phyloP scores from a whole-genome alignment of 2,888 invertebrate species.

The Rugalucina vietnamica region DNA sequence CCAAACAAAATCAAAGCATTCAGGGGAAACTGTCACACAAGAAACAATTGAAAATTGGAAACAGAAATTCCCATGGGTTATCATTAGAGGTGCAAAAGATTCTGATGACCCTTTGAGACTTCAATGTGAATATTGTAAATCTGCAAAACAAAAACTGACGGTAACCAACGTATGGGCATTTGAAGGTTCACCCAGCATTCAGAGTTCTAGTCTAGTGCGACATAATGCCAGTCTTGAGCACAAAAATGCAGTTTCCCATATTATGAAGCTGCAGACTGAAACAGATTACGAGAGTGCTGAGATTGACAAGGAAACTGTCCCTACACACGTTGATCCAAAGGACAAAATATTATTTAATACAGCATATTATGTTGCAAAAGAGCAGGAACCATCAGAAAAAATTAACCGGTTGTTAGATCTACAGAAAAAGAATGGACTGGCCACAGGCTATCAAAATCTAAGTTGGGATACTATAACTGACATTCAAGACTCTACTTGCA shows the following conservation, averaged over 20 bases:
- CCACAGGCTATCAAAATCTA: conserved; percentile 40
- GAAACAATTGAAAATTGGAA: not conserved
- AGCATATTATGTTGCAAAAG: conserved; percentile 25
- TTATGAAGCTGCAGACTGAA: too few species aligned
- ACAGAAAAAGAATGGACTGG: conserved; percentile 37
- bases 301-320: not conserved
- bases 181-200: conserved; percentile 24
- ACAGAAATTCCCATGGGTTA: not conserved
- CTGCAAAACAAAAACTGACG: too few species aligned
- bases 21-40: not conserved
- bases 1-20: not conserved
- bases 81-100: too few species aligned
- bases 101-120: too few species aligned
- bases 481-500: conserved; percentile 25
- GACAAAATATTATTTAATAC: conserved; percentile 24
- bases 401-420: conserved; percentile 23
- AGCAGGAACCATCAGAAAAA: conserved; percentile 12
- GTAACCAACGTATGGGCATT: too few species aligned
- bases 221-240: conserved; percentile 3
- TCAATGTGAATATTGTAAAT: too few species aligned
- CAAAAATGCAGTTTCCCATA: not conserved
- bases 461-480: conserved; percentile 51
- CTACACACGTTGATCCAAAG: not conserved
- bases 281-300: not conserved
- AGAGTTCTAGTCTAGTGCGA: not conserved